Percentiles rank a stretch among this genome's conserved stretches.
These are phyloP conservation scores for Styela plicata DNA, from an alignment of 23 tunicate species.

Conservation along the genomic window DNA sequence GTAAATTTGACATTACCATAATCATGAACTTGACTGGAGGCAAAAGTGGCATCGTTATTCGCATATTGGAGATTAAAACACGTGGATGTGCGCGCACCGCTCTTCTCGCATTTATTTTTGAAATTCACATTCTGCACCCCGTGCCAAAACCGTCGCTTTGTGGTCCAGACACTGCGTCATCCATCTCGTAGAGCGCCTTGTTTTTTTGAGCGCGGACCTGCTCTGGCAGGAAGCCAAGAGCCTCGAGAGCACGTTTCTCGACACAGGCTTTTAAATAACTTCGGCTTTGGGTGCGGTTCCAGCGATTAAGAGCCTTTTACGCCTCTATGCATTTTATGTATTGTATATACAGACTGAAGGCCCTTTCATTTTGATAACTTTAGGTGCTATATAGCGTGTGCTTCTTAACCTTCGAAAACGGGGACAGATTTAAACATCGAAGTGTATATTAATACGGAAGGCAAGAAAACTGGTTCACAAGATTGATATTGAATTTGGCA, in stretches of 20 bases:
- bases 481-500: too few relatives aligned
- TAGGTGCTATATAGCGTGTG: too few relatives aligned
- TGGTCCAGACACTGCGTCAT: slow-evolving; percentile 44
- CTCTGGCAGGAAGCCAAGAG: slow-evolving; percentile 24
- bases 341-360: neutral
- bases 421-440: too few relatives aligned
- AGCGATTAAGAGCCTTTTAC: neutral
- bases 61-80: neutral
- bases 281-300: neutral
- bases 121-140: neutral
- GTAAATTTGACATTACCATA: too few relatives aligned
- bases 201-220: slow-evolving; percentile 29
- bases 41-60: neutral
- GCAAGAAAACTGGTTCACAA: too few relatives aligned
- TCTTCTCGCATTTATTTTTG: neutral
- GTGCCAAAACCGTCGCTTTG: slow-evolving; percentile 33
- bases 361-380: neutral
- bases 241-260: slow-evolving; percentile 37
- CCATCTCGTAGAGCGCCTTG: slow-evolving; percentile 7
- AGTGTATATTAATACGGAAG: too few relatives aligned
- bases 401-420: too few relatives aligned
- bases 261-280: neutral
- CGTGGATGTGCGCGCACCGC: slow-evolving; percentile 3
- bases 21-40: neutral
- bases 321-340: neutral